A percentile compares a stretch with the other conserved stretches of the same genome.
Conservation (phyloP, 1,140 invertebrate species). For the Helicoverpa zea region DNA sequence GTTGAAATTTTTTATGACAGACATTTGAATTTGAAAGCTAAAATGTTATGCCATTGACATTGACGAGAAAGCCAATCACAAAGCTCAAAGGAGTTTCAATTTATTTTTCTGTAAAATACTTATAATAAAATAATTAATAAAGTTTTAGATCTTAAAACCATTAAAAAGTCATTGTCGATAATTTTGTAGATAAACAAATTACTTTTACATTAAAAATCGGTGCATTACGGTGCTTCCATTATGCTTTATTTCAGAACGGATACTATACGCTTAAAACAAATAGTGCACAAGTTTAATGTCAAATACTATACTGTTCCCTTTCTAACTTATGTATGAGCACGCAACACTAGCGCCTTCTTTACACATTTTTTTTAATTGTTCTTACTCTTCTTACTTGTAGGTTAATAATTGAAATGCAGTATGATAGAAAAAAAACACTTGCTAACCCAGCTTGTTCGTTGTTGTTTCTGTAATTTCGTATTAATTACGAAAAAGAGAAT, state of each 20-base stretch:
- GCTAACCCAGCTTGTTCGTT: background rate
- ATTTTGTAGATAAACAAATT: background rate
- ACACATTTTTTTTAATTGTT: background rate
- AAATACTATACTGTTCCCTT: background rate
- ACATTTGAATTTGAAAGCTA: slow-evolving; percentile 28
- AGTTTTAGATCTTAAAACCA: no score
- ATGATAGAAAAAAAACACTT: background rate
- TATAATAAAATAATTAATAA: no score
- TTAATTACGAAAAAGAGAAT: slow-evolving; percentile 29
- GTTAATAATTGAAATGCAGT: background rate
- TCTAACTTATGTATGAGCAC: background rate
- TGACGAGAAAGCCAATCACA: background rate
- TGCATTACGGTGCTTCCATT: background rate
- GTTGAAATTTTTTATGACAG: no score
- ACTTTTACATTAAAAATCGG: background rate
- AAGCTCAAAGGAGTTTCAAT: background rate
- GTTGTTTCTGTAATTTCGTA: slow-evolving; percentile 19
- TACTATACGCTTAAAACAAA: background rate
- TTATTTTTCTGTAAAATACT: no score
- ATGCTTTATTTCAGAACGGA: slow-evolving; percentile 1
- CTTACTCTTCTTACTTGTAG: background rate
- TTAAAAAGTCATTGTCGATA: no score
- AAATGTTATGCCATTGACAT: background rate
- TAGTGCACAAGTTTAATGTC: background rate
- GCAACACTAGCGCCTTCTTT: background rate